Conservation (phyloP, 2,113 vertebrate species). For the Leucopsar rothschildi region DNA sequence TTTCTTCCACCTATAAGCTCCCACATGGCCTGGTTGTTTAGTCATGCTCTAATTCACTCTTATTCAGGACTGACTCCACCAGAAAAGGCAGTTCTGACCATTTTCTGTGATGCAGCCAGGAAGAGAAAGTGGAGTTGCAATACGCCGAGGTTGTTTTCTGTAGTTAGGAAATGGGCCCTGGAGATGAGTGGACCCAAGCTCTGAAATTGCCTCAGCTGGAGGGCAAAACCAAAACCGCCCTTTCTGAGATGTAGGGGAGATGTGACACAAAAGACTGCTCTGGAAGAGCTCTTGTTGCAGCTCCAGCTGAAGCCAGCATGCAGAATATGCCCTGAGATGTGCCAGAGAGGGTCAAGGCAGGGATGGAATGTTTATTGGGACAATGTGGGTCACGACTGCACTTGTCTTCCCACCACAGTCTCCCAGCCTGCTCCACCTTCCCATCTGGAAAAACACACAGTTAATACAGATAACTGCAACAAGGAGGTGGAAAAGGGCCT, state of each 20-base stretch:
- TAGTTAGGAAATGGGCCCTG: not conserved
- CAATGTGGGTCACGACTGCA: not conserved
- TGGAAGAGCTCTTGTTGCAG: not conserved
- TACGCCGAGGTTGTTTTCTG: not conserved
- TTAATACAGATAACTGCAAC: not conserved
- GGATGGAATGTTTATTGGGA: not conserved
- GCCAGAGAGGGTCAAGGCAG: not conserved
- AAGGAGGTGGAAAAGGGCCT: not conserved
- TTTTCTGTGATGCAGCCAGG: not conserved
- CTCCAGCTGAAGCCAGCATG: not conserved
- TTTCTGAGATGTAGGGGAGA: not conserved
- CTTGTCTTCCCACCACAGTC: accelerated
- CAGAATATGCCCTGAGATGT: not conserved
- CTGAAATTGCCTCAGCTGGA: not conserved
- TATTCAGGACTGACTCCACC: not conserved
- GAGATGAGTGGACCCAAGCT: not conserved
- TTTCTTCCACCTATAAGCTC: conserved; percentile 30
- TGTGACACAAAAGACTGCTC: accelerated
- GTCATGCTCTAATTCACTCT: conserved; percentile 54
- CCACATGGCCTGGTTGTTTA: not conserved
- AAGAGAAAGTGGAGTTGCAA: not conserved
- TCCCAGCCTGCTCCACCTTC: not conserved
- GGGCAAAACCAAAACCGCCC: not conserved
- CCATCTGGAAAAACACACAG: not conserved
- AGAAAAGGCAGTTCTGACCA: not conserved